Percentiles rank a stretch among this genome's conserved stretches.
Conservation (phyloP, 2,888 invertebrate genomes). For the Drosophila pegasa region DNA sequence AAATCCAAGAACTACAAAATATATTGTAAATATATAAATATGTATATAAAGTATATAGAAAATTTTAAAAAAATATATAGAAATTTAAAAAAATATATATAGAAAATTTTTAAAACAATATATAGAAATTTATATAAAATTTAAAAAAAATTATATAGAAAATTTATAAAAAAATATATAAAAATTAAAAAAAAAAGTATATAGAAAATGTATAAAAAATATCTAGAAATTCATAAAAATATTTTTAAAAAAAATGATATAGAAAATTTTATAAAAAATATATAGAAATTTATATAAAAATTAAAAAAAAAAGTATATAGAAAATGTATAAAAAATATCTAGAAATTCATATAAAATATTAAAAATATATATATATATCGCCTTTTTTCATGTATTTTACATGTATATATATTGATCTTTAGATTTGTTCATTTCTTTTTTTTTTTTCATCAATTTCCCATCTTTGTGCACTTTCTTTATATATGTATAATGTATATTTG, state of each 20-base stretch:
- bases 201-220: background rate
- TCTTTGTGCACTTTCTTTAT: background rate
- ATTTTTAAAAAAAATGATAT: no score
- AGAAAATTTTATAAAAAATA: background rate
- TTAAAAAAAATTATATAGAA: background rate
- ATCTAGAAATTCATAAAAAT: background rate
- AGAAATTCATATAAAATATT: background rate
- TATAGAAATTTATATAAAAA: background rate
- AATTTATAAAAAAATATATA: background rate
- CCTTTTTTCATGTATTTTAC: background rate
- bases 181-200: background rate
- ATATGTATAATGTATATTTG: constrained; percentile 1
- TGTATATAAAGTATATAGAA: background rate
- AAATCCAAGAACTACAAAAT: background rate
- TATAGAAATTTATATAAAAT: background rate
- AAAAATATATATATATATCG: background rate
- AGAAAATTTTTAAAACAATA: background rate
- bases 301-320: background rate
- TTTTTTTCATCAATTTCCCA: background rate
- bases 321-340: background rate
- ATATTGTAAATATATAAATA: background rate
- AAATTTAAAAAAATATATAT: background rate
- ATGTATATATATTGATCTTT: constrained; percentile 5
- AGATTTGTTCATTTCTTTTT: background rate
- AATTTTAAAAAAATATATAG: background rate